phyloP scores from a whole-genome alignment of 2,113 vertebrate genomes.

The mouse (Mus musculus) region DNA sequence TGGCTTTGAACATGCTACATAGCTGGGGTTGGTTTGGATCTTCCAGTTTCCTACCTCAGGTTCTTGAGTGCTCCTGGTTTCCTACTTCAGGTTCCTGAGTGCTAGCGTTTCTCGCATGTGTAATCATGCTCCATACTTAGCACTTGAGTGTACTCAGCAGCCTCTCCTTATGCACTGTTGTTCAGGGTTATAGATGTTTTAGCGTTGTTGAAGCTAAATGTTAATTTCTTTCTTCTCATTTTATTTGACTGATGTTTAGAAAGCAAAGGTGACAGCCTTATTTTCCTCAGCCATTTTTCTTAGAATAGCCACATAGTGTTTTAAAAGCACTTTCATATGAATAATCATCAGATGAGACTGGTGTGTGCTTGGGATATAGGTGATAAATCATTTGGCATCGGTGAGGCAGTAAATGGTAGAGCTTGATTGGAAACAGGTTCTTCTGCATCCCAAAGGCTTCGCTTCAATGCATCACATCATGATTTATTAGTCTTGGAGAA shows the following conservation, averaged over 20 bases:
- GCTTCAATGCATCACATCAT: not conserved
- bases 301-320: not conserved
- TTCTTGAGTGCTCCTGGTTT: not conserved
- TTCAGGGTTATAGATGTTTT: not conserved
- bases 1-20: not conserved
- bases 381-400: not conserved
- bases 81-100: not conserved
- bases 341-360: not conserved
- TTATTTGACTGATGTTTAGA: not conserved
- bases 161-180: no score
- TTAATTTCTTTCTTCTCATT: not conserved
- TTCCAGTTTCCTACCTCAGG: no score
- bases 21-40: not conserved
- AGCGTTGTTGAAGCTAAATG: not conserved
- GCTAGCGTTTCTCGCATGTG: no score
- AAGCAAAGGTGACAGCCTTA: not conserved
- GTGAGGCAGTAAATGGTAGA: not conserved
- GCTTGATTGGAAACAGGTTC: not conserved
- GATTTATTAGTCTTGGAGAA: not conserved
- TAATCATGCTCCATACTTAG: not conserved
- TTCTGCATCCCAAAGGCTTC: not conserved
- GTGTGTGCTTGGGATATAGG: not conserved
- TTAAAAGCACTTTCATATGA: slow-evolving; percentile 32
- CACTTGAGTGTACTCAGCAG: not conserved
- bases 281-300: not conserved